Conservation (phyloP, 2,113 vertebrate species). For the Ageneiosus marmoratus region DNA sequence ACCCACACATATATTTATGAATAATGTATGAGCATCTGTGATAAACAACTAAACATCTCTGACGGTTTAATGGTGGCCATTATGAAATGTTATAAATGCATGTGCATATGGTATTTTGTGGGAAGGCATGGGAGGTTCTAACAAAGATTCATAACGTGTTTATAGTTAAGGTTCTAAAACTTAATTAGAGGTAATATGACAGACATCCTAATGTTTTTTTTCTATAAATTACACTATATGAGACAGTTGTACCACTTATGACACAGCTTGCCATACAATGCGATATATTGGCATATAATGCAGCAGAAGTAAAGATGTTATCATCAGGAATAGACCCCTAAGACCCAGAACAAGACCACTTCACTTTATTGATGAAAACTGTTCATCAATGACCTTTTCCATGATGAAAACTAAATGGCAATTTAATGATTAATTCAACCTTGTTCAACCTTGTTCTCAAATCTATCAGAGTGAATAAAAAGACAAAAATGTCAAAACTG, state of each 20-base stretch:
- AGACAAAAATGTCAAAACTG: not conserved
- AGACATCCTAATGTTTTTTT: not conserved
- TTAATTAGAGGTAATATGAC: not conserved
- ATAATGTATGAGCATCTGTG: slow-evolving; percentile 3
- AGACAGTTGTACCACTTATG: not conserved
- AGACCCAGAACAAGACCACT: not conserved
- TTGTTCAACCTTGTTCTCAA: not conserved
- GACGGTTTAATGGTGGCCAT: not conserved
- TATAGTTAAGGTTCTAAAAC: not conserved
- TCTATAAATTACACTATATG: not conserved
- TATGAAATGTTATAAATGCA: not conserved
- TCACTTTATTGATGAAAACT: not conserved
- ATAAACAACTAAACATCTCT: slow-evolving; percentile 8
- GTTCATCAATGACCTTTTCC: not conserved
- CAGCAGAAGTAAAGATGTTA: not conserved
- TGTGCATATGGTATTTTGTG: not conserved
- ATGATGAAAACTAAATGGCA: not conserved
- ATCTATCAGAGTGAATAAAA: not conserved
- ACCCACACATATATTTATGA: not conserved
- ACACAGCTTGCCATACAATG: not conserved
- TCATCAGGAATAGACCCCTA: not conserved
- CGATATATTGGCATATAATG: not conserved
- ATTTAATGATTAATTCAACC: not conserved
- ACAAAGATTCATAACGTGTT: not conserved
- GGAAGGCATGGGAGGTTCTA: not conserved